Conservation (phyloP, 2,888 invertebrate species). For the Morpho helenor region DNA sequence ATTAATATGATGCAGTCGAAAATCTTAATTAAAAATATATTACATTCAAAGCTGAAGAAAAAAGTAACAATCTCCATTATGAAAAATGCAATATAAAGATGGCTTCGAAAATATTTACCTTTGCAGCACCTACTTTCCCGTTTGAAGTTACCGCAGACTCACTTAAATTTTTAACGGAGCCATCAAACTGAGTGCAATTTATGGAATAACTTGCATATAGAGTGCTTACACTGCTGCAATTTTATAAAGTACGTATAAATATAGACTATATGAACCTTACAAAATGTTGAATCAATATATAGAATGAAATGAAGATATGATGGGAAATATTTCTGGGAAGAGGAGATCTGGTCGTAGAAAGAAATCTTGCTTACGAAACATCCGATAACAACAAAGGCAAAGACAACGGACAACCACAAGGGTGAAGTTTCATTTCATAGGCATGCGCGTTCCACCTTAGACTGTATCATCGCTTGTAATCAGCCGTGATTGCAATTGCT, state of each 20-base stretch:
- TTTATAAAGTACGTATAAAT: constrained; percentile 19
- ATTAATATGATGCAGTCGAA: no score
- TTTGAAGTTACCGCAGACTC: constrained; percentile 27
- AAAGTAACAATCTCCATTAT: constrained; percentile 6
- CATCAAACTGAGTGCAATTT: constrained; percentile 46
- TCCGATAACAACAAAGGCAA: no score
- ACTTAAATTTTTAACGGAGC: constrained; percentile 31
- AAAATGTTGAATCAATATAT: constrained; percentile 2
- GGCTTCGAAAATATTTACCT: constrained; percentile 25
- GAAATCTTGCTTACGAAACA: no score
- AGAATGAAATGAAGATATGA: not conserved
- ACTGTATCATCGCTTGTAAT: no score
- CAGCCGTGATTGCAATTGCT: no score
- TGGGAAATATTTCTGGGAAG: no score
- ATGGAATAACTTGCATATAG: constrained; percentile 35
- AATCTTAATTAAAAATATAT: not conserved
- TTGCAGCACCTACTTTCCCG: constrained; percentile 21
- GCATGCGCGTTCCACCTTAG: no score
- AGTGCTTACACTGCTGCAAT: constrained; percentile 18
- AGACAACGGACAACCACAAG: no score
- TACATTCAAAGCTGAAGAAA: not conserved
- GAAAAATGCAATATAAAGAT: constrained; percentile 24
- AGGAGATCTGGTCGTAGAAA: no score
- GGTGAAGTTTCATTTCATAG: no score
- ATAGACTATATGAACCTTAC: not conserved